These are phyloP conservation scores for Anthopleura sola DNA, from an alignment of 64 coral and sea anemone genomes.

Conservation along the genomic window DNA sequence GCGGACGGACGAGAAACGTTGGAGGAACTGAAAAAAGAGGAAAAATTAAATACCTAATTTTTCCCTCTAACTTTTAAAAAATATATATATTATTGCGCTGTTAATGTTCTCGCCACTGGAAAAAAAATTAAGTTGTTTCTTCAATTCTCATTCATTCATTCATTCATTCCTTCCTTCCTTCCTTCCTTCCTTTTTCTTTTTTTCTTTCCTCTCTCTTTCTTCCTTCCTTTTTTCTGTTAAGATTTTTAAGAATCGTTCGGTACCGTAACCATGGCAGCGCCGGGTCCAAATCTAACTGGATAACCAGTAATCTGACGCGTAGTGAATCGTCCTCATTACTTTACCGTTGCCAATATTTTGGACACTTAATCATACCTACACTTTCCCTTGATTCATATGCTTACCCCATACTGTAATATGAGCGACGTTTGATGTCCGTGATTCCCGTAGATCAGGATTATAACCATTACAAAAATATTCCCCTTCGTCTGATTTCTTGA, in stretches of 20 bases:
- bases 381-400: background rate
- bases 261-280: too few relatives aligned
- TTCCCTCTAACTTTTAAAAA: background rate
- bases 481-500: constrained; percentile 89
- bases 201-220: background rate
- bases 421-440: constrained; percentile 62
- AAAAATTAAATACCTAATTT: background rate
- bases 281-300: too few relatives aligned
- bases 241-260: too few relatives aligned
- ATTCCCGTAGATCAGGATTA: constrained; percentile 32
- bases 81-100: background rate
- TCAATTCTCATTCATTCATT: too few relatives aligned
- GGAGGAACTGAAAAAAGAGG: constrained; percentile 69
- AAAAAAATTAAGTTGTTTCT: too few relatives aligned
- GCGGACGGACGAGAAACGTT: constrained; percentile 46
- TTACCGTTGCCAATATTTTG: too few relatives aligned
- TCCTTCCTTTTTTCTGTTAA: background rate
- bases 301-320: too few relatives aligned
- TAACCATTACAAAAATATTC: constrained; percentile 83
- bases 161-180: background rate
- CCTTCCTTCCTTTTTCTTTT: background rate
- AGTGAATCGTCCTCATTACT: too few relatives aligned
- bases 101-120: too few relatives aligned
- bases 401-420: constrained; percentile 75
- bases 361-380: too few relatives aligned